Conservation (phyloP, 37 sponge, comb jelly and placozoan species). For the Beroe forskalii region DNA sequence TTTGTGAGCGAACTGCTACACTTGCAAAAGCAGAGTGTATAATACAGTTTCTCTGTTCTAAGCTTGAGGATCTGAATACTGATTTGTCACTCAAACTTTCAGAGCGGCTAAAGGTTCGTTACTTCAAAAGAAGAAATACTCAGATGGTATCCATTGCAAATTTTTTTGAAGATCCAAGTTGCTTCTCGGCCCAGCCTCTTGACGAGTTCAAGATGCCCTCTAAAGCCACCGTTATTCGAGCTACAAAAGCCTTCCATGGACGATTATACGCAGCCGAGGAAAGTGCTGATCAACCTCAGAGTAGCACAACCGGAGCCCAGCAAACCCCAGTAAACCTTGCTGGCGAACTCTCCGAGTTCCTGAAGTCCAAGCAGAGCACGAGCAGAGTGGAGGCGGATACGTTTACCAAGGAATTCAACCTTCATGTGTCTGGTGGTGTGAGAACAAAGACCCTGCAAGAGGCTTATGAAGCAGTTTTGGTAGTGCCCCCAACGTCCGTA, state of each 20-base stretch:
- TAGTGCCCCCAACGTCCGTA: conserved; percentile 49
- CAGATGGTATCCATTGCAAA: not conserved
- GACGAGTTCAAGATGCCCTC: not conserved
- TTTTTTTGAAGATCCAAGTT: not conserved
- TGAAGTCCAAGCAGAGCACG: not conserved
- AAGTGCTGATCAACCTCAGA: not conserved
- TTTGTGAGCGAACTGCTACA: not conserved
- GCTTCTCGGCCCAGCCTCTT: not conserved
- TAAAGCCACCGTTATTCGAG: not conserved
- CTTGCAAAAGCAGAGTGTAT: not conserved
- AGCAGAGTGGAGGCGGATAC: not conserved
- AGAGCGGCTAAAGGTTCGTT: not conserved
- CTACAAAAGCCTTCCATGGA: not conserved
- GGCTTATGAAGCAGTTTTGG: not conserved
- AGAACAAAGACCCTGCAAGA: not conserved
- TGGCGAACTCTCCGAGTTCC: not conserved
- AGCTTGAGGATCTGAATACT: not conserved
- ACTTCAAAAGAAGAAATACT: not conserved
- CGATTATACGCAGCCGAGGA: not conserved
- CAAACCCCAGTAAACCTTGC: not conserved
- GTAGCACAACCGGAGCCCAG: not conserved
- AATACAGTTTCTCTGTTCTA: not conserved
- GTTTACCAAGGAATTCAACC: not conserved
- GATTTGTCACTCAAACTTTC: not conserved
- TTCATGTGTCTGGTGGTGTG: not conserved